phyloP scores from a whole-genome alignment of 2,888 invertebrate genomes.

The Diachrysia chrysitis region DNA sequence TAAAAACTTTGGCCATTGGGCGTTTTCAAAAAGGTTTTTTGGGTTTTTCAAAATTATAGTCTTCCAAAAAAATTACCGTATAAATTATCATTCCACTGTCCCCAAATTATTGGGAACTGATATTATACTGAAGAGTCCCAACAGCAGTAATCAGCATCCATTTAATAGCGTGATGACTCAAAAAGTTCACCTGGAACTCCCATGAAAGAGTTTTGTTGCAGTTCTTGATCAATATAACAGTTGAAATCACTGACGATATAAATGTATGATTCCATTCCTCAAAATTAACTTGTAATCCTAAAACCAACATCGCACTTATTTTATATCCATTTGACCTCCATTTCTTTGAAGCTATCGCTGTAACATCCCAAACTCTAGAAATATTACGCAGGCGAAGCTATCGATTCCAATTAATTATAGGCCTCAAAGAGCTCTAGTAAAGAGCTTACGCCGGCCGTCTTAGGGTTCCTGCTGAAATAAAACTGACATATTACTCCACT shows the following conservation, averaged over 20 bases:
- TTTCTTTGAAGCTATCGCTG: slow-evolving; percentile 25
- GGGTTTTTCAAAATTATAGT: no score
- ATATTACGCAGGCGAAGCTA: slow-evolving; percentile 43
- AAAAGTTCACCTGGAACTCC: not conserved
- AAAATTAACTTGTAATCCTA: slow-evolving; percentile 3
- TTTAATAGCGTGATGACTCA: not conserved
- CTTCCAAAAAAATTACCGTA: no score
- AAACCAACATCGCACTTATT: not conserved
- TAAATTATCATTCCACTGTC: no score
- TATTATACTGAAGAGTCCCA: not conserved
- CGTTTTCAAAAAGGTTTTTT: no score
- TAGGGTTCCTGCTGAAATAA: slow-evolving; percentile 21
- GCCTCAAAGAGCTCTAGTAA: slow-evolving; percentile 17
- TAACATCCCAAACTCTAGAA: slow-evolving; percentile 32
- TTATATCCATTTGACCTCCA: slow-evolving; percentile 11
- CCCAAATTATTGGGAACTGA: no score
- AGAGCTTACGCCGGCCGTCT: slow-evolving; percentile 26
- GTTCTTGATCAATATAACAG: not conserved
- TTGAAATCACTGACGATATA: slow-evolving; percentile 4
- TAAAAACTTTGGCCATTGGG: no score
- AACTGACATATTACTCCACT: slow-evolving; percentile 35
- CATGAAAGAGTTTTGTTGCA: not conserved
- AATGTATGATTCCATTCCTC: slow-evolving; percentile 1
- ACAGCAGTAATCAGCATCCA: not conserved
- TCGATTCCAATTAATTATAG: slow-evolving; percentile 42